Evolutionary conservation across 2,113 vertebrate genomes (phyloP).

Genomic region (Holacanthus passer): DNA sequence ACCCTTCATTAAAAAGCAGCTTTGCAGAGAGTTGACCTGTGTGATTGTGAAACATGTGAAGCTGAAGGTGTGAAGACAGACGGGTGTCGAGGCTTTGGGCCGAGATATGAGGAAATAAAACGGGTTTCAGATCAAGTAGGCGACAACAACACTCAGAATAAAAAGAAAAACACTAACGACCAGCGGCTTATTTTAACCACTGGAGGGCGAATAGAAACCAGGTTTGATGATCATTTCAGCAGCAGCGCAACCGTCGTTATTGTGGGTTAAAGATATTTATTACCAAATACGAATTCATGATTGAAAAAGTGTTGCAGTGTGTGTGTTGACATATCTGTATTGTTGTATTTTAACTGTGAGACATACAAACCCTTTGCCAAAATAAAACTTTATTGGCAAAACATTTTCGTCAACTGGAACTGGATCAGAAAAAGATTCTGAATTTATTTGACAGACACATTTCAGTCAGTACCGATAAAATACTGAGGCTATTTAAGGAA

Average conservation of each 20-base stretch:
- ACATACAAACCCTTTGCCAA: no score
- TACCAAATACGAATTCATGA: background rate
- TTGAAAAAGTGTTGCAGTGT: background rate
- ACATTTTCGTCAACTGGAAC: no score
- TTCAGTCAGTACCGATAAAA: no score
- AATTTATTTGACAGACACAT: no score
- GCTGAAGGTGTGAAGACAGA: slow-evolving; percentile 19
- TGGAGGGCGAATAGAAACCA: background rate
- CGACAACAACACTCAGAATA: background rate
- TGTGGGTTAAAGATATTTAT: background rate
- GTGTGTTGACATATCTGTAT: no score
- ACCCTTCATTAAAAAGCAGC: background rate
- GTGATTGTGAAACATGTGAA: background rate
- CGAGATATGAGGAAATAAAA: background rate
- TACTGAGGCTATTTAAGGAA: no score
- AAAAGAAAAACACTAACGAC: background rate
- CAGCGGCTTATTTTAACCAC: slow-evolving; percentile 2
- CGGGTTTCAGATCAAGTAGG: background rate
- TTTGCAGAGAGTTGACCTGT: background rate
- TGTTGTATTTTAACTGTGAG: no score
- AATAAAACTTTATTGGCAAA: no score
- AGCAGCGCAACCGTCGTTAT: background rate
- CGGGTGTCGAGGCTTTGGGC: background rate
- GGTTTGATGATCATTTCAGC: background rate
- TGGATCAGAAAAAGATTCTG: no score